Evolutionary conservation across 2,113 vertebrate genomes (phyloP).

Genomic region (Indri indri): DNA sequence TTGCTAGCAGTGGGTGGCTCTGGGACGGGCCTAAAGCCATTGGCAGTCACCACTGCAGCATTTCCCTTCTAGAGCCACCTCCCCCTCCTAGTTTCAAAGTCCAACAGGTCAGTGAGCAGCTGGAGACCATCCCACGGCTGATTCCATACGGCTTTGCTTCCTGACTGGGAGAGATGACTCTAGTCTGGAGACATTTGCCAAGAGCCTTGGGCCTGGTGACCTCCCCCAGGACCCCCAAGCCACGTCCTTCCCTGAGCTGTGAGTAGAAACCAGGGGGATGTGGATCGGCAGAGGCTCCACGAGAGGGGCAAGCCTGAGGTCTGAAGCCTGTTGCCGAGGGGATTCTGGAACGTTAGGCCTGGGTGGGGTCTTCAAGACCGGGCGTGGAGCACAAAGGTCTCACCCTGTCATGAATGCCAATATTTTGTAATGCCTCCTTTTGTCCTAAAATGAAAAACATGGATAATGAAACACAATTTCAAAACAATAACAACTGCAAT

Average conservation of each 20-base stretch:
- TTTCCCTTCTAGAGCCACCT: background rate
- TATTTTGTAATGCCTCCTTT: background rate
- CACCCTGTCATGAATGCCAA: background rate
- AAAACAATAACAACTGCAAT: background rate
- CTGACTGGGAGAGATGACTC: constrained; percentile 26
- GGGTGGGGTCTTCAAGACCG: background rate
- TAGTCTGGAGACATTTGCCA: background rate
- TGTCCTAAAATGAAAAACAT: background rate
- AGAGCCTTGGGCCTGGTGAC: background rate
- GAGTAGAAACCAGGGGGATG: constrained; percentile 37
- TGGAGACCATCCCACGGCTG: background rate
- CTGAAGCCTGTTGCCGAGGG: background rate
- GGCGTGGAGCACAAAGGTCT: background rate
- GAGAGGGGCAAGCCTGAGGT: background rate
- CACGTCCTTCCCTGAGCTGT: background rate
- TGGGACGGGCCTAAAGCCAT: background rate
- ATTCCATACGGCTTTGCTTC: background rate
- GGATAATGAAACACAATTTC: constrained; percentile 3
- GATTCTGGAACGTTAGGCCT: background rate
- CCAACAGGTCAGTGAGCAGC: background rate
- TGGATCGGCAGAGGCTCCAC: background rate
- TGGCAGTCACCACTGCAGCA: background rate
- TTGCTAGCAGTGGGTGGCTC: background rate
- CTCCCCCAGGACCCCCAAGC: constrained; percentile 11
- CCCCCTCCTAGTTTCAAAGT: constrained; percentile 68